Evolutionary conservation across 2,888 invertebrate genomes (phyloP), one percentile per base, ranked within the genome.

Genomic region (Eurois occulta): DNA sequence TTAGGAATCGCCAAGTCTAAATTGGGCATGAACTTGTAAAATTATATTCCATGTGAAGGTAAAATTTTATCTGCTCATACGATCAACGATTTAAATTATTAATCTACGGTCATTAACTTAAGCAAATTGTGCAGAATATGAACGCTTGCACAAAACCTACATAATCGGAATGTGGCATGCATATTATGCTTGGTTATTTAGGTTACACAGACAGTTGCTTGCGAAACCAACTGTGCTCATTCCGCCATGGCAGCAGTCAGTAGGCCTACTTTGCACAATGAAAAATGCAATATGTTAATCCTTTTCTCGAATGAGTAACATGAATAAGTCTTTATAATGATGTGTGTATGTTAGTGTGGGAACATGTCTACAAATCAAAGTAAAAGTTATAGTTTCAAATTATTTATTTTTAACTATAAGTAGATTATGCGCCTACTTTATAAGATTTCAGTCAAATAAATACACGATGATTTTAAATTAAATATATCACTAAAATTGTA

Each of bases 401-500:
- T 92, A 92, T 96, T 95, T 91, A 95, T 94, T 95, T 95, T 93
- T 95, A 95, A 94, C 93, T 95, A 91, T 92, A 92, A 88, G 88
- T 90, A 91, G 87, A 84, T 92, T 92, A 91, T 92, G 91, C 87
- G 93, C 93, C 95, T 96, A 96, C 95, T 95, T 94, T 95, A 93
- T 93, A 95, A 94, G 94, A 94, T 95, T 94, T 96, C 96, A 96
- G 96, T 96, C 96, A 96, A 96, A 96, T 96, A 96, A 96, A 96
- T 96, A 96, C 96, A 96, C 91, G 94, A 93, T 93, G 91, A 92
- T 86, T 86, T 93, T 95, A 95, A 96, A 96, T 96, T 95, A 96
- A 96, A 96, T 96, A 96, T 95, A 96, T 95, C 94, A 96, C 96
- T 96, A 96, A 95, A 94, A 96, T 96, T 96, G 95, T 96, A 96